Evolutionary conservation across 2,797 vertebrate species (phyloP).

Genomic region (Sylvia borin): DNA sequence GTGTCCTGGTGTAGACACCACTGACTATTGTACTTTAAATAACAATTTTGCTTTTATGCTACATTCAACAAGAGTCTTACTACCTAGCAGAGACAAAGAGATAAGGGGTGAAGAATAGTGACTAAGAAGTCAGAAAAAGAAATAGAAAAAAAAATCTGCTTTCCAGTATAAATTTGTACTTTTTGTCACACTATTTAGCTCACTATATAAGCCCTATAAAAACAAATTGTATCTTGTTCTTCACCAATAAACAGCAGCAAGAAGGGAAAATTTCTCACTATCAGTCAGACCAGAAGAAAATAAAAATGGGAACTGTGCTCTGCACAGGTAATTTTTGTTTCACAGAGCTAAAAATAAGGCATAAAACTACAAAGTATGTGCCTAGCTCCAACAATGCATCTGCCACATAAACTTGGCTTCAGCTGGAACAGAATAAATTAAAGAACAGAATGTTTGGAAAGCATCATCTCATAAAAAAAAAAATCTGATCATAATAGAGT

Average conservation of each 20-base stretch:
- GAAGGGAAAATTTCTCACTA: not conserved
- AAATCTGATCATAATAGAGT: not conserved
- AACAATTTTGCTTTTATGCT: not conserved
- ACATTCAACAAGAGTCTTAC: not conserved
- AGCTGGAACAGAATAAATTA: not conserved
- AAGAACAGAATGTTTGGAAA: not conserved
- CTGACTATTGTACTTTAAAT: not conserved
- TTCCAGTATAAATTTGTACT: not conserved
- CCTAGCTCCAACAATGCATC: not conserved
- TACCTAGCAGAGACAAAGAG: not conserved
- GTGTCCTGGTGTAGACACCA: not conserved
- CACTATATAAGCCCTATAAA: not conserved
- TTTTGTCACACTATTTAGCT: not conserved
- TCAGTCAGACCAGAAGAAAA: not conserved
- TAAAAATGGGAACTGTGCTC: not conserved
- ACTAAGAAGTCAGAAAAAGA: not conserved
- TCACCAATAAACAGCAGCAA: not conserved
- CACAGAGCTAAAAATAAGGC: not conserved
- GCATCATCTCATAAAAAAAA: not conserved
- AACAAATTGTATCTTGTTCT: not conserved
- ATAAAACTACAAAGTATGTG: not conserved
- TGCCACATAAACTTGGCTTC: not conserved
- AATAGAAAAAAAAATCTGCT: not conserved
- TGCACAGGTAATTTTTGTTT: not conserved
- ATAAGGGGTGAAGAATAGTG: not conserved